Evolutionary conservation across 2,797 vertebrate species (phyloP), one percentile per base, ranked within the genome.

Genomic region (Pseudochaenichthys georgianus): DNA sequence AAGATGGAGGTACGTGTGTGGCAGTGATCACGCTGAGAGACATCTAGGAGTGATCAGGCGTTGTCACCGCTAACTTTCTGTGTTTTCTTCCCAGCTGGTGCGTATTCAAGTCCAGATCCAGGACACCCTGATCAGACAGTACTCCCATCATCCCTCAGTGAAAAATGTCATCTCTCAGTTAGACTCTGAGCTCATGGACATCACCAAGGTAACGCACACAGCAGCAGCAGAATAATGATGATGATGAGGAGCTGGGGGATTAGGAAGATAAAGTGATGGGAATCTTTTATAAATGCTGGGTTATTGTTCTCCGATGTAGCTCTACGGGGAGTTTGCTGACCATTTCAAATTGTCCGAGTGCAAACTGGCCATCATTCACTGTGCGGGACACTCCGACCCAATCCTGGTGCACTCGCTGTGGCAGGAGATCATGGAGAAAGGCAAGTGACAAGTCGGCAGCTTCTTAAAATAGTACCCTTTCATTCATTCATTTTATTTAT

Each of bases 31-130:
- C 1, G 1, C 5, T 34, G 6, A 53, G 55, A 59, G 9, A 46
- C n/a, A 42, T 46, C 4, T 9, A 5, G 12, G 3, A 4, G 2
- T 3, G 7, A 65, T 68, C 3, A 1, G 9, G n/a, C 7, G 0
- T n/a, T 52, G 13, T 38, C 13, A 58, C 47, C 4, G 7, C 23
- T 46, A 11, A 1, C 0, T n/a, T 16, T 21, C 19, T 73, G 0
- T 47, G 11, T 74, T 10, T 70, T 45, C 0, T 58, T 47, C 3
- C 13, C 60, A 99, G 98, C 96, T 99, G 86, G 97, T 98, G 48
- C 96, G 97, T 57, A 99, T 99, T 85, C 98, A 99, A 84, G 96
- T 98, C 70, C 98, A 99, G 84, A 99, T 99, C 88, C 98, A 99
- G 86, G 97, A 99, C 58, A 97, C 97, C 0, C 90, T 99, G 67